Base-by-base conservation (phyloP, 2,113 vertebrate genomes). In the human (Homo sapiens) region DNA sequence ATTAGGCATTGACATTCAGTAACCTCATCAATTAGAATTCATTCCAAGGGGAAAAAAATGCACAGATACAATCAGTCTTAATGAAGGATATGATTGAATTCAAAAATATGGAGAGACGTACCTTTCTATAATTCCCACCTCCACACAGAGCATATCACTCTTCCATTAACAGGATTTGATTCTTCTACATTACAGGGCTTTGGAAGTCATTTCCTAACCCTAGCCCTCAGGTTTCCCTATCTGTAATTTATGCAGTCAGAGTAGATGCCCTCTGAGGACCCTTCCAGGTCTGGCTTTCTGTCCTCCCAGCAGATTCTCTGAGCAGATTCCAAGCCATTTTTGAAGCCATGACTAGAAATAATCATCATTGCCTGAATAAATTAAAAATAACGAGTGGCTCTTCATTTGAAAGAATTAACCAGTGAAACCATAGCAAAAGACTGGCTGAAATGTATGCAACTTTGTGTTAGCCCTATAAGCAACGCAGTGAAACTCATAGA, bases 11-110 rank as follows among this genome's bases (percentile, higher is more conserved):
- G 76, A 88, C 25, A 9, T 70, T 90, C 35, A 83, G 16, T 48
- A 68, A 66, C 50, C 75, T 80, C 68, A 40, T 55, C 94, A 89
- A 81, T 89, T 94, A 94, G 35, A 93, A 80, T 79, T 82, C 35
- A 81, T n/a, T 95, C 25, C 57, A 48, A 8, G 3, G 12, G 18
- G 40, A 50, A 38, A 50, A 73, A 95, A 76, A 16, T 12, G 32
- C 22, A 50, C 35, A 55, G 7, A 48, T 68, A 87, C 83, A 92
- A 40, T 0, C 8, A 78, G 4, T 81, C 89, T 85, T 73, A 52
- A 55, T 85, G 55, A 78, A 94, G 45, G 25, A 32, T 55, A 57
- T 75, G 14, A 25, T 4, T 73, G 50, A 86, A 66, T 81, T 72
- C 64, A 68, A 64, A 43, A 76, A 81, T 40, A 4, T 76, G 27